Evolutionary conservation across 2,888 invertebrate species (phyloP), one percentile per base, ranked within the genome.

Genomic region (Drosophila melanocephala): DNA sequence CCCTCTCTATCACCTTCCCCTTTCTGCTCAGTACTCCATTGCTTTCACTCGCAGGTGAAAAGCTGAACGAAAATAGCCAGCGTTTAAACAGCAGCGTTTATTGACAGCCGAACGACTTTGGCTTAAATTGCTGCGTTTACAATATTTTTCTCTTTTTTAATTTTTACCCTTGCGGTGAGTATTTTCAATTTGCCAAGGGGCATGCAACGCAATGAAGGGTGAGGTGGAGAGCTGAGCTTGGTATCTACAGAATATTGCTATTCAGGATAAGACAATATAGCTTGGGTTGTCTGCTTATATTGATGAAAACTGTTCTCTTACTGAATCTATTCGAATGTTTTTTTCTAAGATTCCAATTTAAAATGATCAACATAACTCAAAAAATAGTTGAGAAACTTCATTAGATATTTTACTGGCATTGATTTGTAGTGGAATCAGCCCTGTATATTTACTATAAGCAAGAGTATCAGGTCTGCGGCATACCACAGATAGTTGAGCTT

Each of bases 81-180:
- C 65, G 69, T 75, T 86, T 78, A 86, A 81, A 65, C 70, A 58
- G 81, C 70, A 61, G 63, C 73, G 73, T 70, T 77, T 77, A 82
- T 76, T 81, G 73, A 82, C 79, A 79, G 78, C 50, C 63, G n/a
- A 58, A 62, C 62, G 44, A 32, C 66, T 66, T 63, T 71, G 56
- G 53, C 63, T 80, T 80, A 80, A 81, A 83, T 69, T 76, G 85
- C 83, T 56, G 65, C 75, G 82, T 72, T 76, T 72, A 74, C 76
- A 75, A 71, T 79, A 67, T 77, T 66, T 64, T 30, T 26, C 26
- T 52, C 42, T 52, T 16, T 51, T 28, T 51, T 26, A 19, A 33
- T 56, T 57, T 59, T 68, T 59, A 55, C 39, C 28, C 39, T n/a
- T n/a, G 5, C 10, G 9, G 10, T 16, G 58, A 9, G 30, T n/a